phyloP scores from a whole-genome alignment of 1,140 invertebrate species.

The Drosophila setifemur region DNA sequence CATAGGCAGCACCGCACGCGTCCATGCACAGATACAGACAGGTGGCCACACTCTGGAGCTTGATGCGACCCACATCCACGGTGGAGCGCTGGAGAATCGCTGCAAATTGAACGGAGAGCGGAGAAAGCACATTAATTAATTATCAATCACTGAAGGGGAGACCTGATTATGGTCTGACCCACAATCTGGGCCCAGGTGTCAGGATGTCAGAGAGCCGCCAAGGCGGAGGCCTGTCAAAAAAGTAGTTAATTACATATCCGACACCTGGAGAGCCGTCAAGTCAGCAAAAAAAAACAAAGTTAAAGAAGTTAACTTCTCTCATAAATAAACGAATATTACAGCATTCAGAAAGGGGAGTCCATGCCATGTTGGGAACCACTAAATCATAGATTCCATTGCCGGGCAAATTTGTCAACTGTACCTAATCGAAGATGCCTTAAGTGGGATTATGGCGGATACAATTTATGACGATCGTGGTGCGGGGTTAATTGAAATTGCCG shows the following conservation, averaged over 20 bases:
- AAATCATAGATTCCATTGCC: conserved; percentile 38
- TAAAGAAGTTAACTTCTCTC: background rate
- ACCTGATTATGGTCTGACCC: conserved; percentile 51
- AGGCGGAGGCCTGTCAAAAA: conserved; percentile 1
- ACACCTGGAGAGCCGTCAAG: conserved; percentile 22
- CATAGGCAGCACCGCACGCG: conserved; percentile 90
- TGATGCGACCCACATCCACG: conserved; percentile 89
- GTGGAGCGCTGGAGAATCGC: conserved; percentile 91
- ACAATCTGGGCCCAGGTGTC: conserved; percentile 51
- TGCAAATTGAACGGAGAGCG: conserved; percentile 83
- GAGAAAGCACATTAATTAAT: conserved; percentile 74
- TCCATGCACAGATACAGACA: conserved; percentile 94
- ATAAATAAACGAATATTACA: background rate
- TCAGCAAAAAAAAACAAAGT: background rate
- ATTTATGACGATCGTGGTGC: conserved; percentile 17
- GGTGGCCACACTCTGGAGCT: conserved; percentile 91
- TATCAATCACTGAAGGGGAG: conserved; percentile 57
- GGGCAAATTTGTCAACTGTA: conserved; percentile 30
- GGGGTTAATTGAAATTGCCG: conserved; percentile 39
- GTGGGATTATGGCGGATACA: conserved; percentile 13
- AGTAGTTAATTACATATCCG: conserved; percentile 59
- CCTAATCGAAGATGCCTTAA: conserved; percentile 7
- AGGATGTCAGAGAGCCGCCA: conserved; percentile 44
- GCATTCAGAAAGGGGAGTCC: too few relatives aligned
- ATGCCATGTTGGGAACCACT: conserved; percentile 5